Percentiles rank a stretch among this genome's conserved stretches.
Evolutionary conservation across 2,113 vertebrate genomes (phyloP).

Genomic region (Rhipidura dahli): DNA sequence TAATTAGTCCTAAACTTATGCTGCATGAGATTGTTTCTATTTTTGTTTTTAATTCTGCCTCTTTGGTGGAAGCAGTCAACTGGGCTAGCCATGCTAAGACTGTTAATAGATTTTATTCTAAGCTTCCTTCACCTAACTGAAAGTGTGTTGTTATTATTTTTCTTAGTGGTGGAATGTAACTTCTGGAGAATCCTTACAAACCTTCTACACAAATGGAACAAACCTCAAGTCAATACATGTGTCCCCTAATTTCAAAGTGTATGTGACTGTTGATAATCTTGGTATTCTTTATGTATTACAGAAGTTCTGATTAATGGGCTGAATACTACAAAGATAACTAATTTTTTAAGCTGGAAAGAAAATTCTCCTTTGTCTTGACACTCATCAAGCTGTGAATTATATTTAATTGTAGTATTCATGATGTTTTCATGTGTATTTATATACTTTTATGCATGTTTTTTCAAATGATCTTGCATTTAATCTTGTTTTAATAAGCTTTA

Average conservation of each 20-base stretch:
- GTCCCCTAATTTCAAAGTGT: slow-evolving; percentile 86
- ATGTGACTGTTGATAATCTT: slow-evolving; percentile 92
- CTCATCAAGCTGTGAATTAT: slow-evolving; percentile 69
- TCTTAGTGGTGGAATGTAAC: slow-evolving; percentile 92
- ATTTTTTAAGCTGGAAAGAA: slow-evolving; percentile 18
- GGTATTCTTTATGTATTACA: slow-evolving; percentile 92
- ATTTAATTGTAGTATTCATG: slow-evolving; percentile 16
- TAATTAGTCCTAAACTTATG: neutral
- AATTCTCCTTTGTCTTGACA: neutral
- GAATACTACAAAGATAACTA: neutral
- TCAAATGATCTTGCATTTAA: slow-evolving; percentile 34
- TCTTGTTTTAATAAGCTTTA: slow-evolving; percentile 28
- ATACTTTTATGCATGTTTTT: neutral
- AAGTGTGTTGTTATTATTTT: neutral
- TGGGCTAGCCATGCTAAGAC: neutral
- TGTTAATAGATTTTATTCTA: neutral
- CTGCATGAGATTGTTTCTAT: neutral
- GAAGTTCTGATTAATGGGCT: slow-evolving; percentile 68
- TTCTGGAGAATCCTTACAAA: slow-evolving; percentile 87
- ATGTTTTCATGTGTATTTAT: slow-evolving; percentile 41
- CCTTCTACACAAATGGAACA: slow-evolving; percentile 90
- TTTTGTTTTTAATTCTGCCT: neutral
- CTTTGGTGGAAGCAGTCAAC: neutral
- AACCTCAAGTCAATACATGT: slow-evolving; percentile 88
- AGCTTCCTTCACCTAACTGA: neutral